Evolutionary conservation across 92 coral and sea anemone species (phyloP), one percentile per base, ranked within the genome.

Genomic region (Porites lobata): DNA sequence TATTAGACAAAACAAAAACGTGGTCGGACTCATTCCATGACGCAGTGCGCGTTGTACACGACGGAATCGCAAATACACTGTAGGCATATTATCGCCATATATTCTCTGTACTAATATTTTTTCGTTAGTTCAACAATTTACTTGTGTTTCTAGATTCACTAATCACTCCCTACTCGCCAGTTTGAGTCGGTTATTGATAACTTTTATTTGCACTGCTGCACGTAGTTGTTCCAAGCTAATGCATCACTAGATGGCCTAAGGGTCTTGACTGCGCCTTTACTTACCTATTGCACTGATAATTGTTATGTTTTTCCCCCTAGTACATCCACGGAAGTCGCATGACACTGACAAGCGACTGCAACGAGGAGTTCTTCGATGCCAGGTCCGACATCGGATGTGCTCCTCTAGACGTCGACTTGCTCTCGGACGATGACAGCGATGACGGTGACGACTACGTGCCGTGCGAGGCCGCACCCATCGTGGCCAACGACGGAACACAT

Each of bases 341-440:
- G 56, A 91, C 98, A 0, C 56, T 95, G 9, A 87, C 92, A 6
- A 93, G 94, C 63, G 95, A 93, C 77, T 56, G 81, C 59, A 90
- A 69, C 50, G 98, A 95, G 43, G 96, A 95, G 75, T 95, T 93
- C 72, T 95, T 95, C 59, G 98, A 95, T 78, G 98, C 98, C 7
- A 90, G 94, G 50, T 95, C 98, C 7, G 96, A 93, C 65, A 73
- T 95, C 15, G 94, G 91, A 0, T 77, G 85, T 10, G 81, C 98
- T 4, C 88, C 85, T 26, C 95, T 95, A 1, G 95, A 94, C 65
- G 97, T 92, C 72, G 90, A 87, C 81, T 68, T 90, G 50, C 92
- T 87, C 65, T 91, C 96, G 9, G 98, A 95, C 81, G 92, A 88
- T 65, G 98, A 95, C 53, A 85, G 85, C 26, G 96, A 95, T 24